Conservation (phyloP, 2,888 invertebrate species). For the Parochlus steinenii region DNA sequence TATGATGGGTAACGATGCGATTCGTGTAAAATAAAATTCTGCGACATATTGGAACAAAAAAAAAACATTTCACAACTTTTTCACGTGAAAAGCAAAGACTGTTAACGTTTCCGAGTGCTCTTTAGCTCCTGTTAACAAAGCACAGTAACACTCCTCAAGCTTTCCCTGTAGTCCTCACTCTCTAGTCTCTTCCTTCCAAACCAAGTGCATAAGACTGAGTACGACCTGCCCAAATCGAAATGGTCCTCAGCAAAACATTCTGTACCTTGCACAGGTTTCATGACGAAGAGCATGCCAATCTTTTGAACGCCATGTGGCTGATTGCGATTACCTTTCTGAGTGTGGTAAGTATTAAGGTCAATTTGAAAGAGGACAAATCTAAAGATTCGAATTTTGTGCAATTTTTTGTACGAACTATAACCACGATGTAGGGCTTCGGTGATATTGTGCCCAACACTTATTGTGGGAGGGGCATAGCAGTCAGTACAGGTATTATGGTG, state of each 20-base stretch:
- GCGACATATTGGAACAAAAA: not conserved
- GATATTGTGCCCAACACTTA: conserved; percentile 99
- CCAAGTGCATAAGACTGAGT: not conserved
- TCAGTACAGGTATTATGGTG: conserved; percentile 99
- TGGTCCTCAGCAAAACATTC: not conserved
- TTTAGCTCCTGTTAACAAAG: not conserved
- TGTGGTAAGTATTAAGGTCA: too few relatives aligned
- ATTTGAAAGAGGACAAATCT: too few relatives aligned
- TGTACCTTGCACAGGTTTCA: conserved; percentile 62
- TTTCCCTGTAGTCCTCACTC: not conserved
- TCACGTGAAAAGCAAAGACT: not conserved
- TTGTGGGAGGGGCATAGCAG: conserved; percentile 98
- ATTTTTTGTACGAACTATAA: too few relatives aligned
- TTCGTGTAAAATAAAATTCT: not conserved
- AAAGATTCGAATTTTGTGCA: too few relatives aligned
- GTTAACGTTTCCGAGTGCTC: not conserved
- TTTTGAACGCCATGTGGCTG: conserved; percentile 99
- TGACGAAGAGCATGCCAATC: conserved; percentile 96
- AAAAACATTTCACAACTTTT: not conserved
- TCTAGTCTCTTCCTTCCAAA: not conserved
- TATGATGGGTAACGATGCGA: not conserved
- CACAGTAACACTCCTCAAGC: too few relatives aligned
- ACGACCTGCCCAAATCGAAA: too few relatives aligned
- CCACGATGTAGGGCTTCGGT: too few relatives aligned
- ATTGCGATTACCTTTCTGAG: conserved; percentile 99